phyloP scores from a whole-genome alignment of 2,888 invertebrate species.

The Agrotis puta region DNA sequence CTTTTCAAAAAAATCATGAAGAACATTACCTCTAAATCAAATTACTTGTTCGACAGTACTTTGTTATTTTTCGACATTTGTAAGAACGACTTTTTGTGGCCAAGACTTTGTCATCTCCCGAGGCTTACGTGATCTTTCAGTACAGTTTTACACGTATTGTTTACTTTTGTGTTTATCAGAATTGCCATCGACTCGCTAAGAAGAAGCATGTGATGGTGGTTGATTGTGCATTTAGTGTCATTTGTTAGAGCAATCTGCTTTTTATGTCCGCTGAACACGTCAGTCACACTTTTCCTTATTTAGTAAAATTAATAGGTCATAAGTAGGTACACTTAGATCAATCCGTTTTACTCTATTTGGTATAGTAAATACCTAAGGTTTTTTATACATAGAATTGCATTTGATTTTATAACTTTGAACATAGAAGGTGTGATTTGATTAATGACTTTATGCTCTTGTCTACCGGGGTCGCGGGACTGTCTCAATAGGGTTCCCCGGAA shows the following conservation, averaged over 20 bases:
- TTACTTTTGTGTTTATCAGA: conserved; percentile 36
- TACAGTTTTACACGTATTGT: conserved; percentile 40
- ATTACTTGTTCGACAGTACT: background rate
- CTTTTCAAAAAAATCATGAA: no score
- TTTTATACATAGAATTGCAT: background rate
- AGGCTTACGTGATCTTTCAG: conserved; percentile 47
- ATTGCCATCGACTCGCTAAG: conserved; percentile 43
- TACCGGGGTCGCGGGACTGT: no score
- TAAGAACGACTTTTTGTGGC: conserved; percentile 27
- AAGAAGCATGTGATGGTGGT: conserved; percentile 37
- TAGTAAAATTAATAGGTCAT: no score
- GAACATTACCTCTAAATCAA: background rate
- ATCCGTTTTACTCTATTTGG: conserved; percentile 1
- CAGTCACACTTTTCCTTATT: background rate
- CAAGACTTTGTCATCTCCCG: conserved; percentile 18
- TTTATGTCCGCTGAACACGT: background rate
- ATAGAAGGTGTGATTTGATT: conserved; percentile 3
- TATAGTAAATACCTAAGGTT: background rate
- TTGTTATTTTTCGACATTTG: conserved; percentile 26
- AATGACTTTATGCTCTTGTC: background rate
- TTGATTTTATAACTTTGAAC: conserved; percentile 2
- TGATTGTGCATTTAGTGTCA: conserved; percentile 33
- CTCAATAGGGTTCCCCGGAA: no score
- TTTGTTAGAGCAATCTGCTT: conserved; percentile 4
- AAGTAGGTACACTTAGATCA: background rate